Conservation (phyloP, 1,140 invertebrate genomes). For the Plectus sambesii region DNA sequence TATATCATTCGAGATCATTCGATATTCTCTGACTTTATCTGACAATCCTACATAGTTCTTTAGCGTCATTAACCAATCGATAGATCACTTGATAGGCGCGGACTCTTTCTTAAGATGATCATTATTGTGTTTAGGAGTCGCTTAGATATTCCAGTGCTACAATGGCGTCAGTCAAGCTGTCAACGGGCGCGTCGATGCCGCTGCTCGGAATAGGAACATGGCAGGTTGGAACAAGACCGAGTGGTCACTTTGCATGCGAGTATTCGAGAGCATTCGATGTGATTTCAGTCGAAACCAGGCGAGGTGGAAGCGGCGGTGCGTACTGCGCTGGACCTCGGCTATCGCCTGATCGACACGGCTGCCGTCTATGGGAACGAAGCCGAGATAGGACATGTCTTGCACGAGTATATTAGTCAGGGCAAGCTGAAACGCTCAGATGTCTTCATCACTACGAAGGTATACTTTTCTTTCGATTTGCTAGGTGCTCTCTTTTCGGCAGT, state of each 20-base stretch:
- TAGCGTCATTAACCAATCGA: too few species aligned
- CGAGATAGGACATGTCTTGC: slow-evolving; percentile 62
- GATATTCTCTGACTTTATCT: too few species aligned
- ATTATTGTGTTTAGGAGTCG: too few species aligned
- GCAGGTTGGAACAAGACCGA: slow-evolving; percentile 35
- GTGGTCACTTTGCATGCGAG: neutral
- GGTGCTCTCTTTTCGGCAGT: too few species aligned
- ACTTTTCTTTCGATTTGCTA: too few species aligned
- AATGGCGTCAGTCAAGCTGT: slow-evolving; percentile 19
- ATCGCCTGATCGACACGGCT: slow-evolving; percentile 66
- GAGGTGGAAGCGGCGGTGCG: slow-evolving; percentile 60
- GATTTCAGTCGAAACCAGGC: slow-evolving; percentile 56
- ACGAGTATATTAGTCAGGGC: slow-evolving; percentile 60
- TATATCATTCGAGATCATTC: too few species aligned
- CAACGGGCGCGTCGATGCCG: slow-evolving; percentile 52
- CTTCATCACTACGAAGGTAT: slow-evolving; percentile 67
- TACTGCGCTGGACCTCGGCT: slow-evolving; percentile 56
- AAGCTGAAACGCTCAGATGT: slow-evolving; percentile 62
- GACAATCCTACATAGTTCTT: too few species aligned
- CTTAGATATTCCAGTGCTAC: too few species aligned
- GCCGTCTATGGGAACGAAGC: slow-evolving; percentile 65
- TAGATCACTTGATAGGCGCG: too few species aligned
- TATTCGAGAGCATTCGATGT: too few species aligned
- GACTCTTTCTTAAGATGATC: too few species aligned
- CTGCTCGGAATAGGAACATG: slow-evolving; percentile 64